Base-by-base conservation (phyloP, 2,113 vertebrate genomes). In the Platichthys stellatus region DNA sequence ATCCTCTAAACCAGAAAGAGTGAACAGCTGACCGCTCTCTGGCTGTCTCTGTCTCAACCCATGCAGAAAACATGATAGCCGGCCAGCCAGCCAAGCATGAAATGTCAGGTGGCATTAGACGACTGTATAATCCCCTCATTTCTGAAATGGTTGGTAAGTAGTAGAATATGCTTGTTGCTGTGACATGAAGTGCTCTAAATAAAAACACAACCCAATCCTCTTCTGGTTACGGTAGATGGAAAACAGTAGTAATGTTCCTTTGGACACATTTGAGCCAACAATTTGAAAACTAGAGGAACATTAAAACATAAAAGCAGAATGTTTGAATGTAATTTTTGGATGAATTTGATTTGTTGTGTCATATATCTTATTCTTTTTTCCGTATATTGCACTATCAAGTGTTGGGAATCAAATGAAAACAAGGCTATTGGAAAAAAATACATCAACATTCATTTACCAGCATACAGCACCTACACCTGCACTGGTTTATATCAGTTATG, bases 91-190 rank as follows among this genome's bases (percentile, higher is more conserved):
- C 79, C 75, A 81, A 88, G 85, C 85, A 80, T 90, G 69, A 90
- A 89, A 86, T 89, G 84, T 92, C 88, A 92, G 88, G 85, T 92
- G 88, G 82, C 69, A 72, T 84, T 75, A 81, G 66, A 72, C 66
- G 56, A 69, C 71, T 70, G 74, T 67, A 77, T 64, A 80, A 83
- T 78, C 72, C 75, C 10, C 17, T 21, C 56, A 64, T 75, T 72
- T 85, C 47, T 66, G 56, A 82, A n/a, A 67, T 23, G 24, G 51
- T 40, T 64, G 77, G 59, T 63, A 53, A 53, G 45, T 53, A n/a
- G 57, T 63, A 12, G 40, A 77, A 57, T 78, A 80, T 77, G 51
- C 13, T 54, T 10, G 26, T 54, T 76, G 24, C 59, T 49, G 51
- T 69, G 47, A 65, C 28, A 64, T 45, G 62, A 47, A 66, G 40